Base-by-base conservation (phyloP, 2,797 vertebrate genomes). In the Lacerta agilis region DNA sequence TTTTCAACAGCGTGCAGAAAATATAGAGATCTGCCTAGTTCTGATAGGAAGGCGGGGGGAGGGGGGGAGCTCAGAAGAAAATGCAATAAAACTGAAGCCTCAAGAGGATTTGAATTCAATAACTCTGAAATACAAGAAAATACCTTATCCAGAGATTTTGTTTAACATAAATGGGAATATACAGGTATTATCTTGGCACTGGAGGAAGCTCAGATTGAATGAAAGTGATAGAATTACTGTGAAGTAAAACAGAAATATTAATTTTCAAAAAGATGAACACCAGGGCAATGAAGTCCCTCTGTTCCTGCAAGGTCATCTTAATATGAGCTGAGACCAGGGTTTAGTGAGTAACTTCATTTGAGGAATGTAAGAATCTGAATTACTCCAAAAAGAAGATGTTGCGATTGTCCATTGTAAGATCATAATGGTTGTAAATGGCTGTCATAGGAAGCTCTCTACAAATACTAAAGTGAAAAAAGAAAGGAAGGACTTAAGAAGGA, bases 31-130 rank as follows among this genome's bases (percentile, higher is more conserved):
- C 66, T 8, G 45, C 17, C 25, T 69, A 79, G 10, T 76, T 85
- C 13, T 43, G 89, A 79, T 88, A 87, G 7, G 82, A 83, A 38
- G 25, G 3, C 20, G 23, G 33, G 33, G n/a, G 29, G 4, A 17
- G 9, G 27, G 27, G 27, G 66, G 18, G 85, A 82, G 43, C 23
- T 49, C 38, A 0, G 66, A 92, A 89, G n/a, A 91, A 90, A 94
- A 86, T 10, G 78, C 64, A 90, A 90, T 38, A 85, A 66, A 86
- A 92, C 55, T 33, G 81, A 38, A 90, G 85, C 5, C 2, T 43
- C 69, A 69, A 5, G 41, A 33, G 83, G 13, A 92, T 58, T 85
- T 79, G 79, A 88, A 90, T 86, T 93, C 79, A 84, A 49, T 87
- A 89, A 83, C 3, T 27, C 78, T 86, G 29, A 88, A 55, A 83